Percentiles rank a stretch among this genome's conserved stretches.
Evolutionary conservation across 2,113 vertebrate genomes (phyloP).

Genomic region (Boulengeromyrus knoepffleri): DNA sequence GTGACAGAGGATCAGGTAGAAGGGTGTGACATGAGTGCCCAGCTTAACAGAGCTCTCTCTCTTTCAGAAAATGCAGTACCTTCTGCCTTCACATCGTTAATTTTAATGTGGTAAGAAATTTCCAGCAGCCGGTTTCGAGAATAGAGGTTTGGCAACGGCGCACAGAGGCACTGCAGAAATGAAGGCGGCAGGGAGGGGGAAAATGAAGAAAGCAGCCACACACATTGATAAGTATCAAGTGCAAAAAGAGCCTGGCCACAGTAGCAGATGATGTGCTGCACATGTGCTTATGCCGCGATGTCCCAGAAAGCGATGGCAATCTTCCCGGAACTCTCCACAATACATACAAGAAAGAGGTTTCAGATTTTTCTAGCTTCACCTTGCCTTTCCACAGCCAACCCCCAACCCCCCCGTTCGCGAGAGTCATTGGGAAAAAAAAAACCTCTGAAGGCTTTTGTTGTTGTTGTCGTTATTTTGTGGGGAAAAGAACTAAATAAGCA

Average conservation of each 20-base stretch:
- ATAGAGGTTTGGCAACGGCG: slow-evolving; percentile 26
- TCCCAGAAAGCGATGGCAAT: not conserved
- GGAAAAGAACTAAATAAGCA: not conserved
- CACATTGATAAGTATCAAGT: not conserved
- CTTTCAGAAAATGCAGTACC: slow-evolving; percentile 41
- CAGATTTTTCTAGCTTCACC: not conserved
- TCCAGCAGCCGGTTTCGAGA: slow-evolving; percentile 22
- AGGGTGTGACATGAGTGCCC: not conserved
- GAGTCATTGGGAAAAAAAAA: not conserved
- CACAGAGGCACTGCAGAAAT: not conserved
- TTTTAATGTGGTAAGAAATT: not conserved
- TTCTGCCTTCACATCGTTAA: not conserved
- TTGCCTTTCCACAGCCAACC: not conserved
- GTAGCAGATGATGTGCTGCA: not conserved
- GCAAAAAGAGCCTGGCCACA: not conserved
- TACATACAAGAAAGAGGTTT: not conserved
- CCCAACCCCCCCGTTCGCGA: not conserved
- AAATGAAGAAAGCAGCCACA: not conserved
- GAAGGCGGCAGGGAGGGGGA: not conserved
- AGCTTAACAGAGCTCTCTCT: not conserved
- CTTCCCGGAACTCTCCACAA: not conserved
- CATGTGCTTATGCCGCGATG: not conserved
- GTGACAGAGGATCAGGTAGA: not conserved
- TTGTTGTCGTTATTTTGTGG: not conserved
- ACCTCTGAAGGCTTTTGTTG: not conserved